Evolutionary conservation across 2,797 vertebrate species (phyloP), one percentile per base, ranked within the genome.

Genomic region (Parotocinclus haroldoi): DNA sequence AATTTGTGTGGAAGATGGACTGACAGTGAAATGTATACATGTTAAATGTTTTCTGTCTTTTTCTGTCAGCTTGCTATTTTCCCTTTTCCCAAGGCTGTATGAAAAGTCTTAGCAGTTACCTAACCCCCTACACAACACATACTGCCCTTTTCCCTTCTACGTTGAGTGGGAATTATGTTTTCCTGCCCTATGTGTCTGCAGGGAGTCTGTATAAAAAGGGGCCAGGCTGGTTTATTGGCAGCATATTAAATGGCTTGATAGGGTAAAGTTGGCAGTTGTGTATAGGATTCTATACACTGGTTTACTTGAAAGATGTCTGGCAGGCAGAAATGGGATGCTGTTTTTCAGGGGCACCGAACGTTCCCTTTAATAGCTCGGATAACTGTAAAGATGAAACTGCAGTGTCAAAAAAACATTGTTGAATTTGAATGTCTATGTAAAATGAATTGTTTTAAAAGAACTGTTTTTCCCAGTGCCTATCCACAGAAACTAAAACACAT

Each of bases 91-190:
- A 27, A 27, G 27, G 5, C 27, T 27, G 27, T 27, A 27, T 27
- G 27, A 27, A 27, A 27, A 27, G 27, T 5, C 27, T 27, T 42
- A 11, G 8, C 40, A 44, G 52, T 63, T 40, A 10, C 49, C 11
- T 51, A 58, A 55, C 38, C 63, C 54, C 49, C 19, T 40, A 42
- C 49, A 69, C 3, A 42, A 42, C 10, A 11, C 40, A 57, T 19
- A 66, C 13, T 18, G 52, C 66, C 59, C 59, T 45, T 70, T 49
- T 57, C 56, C 60, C 56, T 51, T 17, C 59, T 54, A 63, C 37
- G 60, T 40, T 72, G 66, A 67, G 67, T 40, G 57, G 55, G 48
- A 69, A 68, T 67, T 75, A 67, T 68, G 63, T 69, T 69, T 58
- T 53, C 65, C 56, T 66, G 71, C 16, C 57, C 53, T 70, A 39